Percentiles rank a stretch among this genome's conserved stretches.
Conservation (phyloP, 2,888 invertebrate species). For the Dioctria rufipes region DNA sequence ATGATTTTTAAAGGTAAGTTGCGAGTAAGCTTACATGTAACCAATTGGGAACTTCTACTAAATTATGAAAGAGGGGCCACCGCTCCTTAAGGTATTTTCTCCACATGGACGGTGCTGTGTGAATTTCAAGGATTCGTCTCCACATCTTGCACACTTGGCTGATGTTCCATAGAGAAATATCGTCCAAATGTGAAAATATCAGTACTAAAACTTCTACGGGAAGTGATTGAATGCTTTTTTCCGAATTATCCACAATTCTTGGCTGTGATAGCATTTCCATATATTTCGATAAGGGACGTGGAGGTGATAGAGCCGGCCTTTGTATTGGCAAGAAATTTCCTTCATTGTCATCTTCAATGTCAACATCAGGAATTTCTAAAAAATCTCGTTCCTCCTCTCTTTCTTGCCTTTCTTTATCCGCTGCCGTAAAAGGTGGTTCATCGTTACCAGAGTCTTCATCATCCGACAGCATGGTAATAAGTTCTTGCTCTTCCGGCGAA, state of each 20-base stretch:
- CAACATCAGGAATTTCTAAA: conserved; percentile 65
- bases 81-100: conserved; percentile 81
- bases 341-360: conserved; percentile 63
- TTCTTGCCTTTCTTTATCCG: conserved; percentile 63
- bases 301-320: conserved; percentile 62
- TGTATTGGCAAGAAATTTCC: conserved; percentile 56
- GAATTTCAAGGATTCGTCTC: conserved; percentile 84
- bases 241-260: conserved; percentile 39
- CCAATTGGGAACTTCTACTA: conserved; percentile 83
- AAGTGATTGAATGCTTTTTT: conserved; percentile 64
- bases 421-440: conserved; percentile 77
- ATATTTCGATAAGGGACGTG: conserved; percentile 66
- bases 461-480: conserved; percentile 77
- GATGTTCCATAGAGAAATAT: conserved; percentile 91
- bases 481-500: conserved; percentile 65
- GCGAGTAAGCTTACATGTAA: conserved; percentile 74
- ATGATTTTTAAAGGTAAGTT: not conserved
- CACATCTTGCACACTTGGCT: conserved; percentile 90
- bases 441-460: conserved; percentile 96
- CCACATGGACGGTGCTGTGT: conserved; percentile 87
- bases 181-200: conserved; percentile 92
- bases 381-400: conserved; percentile 53
- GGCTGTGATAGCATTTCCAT: conserved; percentile 65
- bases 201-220: conserved; percentile 81
- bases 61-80: conserved; percentile 90